These are phyloP conservation scores for Pogona vitticeps DNA, from an alignment of 2,113 vertebrate species.

Conservation along the genomic window DNA sequence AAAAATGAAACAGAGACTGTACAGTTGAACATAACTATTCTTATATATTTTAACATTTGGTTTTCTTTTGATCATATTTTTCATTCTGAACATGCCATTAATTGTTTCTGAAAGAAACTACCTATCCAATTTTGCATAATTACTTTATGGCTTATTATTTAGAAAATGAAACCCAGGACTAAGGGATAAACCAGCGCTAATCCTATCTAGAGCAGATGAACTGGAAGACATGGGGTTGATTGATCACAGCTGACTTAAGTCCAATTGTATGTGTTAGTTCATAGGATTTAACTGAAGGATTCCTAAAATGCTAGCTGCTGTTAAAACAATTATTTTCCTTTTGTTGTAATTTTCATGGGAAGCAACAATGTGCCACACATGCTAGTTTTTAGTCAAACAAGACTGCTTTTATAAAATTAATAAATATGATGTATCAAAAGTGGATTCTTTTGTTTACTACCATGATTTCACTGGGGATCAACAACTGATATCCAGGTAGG, in stretches of 20 bases:
- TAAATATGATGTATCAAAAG: not conserved
- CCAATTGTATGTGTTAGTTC: no score
- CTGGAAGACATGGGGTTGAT: no score
- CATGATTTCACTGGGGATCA: not conserved
- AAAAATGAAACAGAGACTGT: not conserved
- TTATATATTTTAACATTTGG: not conserved
- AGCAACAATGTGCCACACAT: not conserved
- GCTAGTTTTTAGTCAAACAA: not conserved
- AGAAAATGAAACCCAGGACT: not conserved
- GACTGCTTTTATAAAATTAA: not conserved
- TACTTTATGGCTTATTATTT: not conserved
- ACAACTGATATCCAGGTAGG: not conserved
- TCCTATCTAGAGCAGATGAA: no score
- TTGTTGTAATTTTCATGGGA: not conserved
- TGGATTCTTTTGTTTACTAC: not conserved
- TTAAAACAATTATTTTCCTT: no score
- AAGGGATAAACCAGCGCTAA: not conserved
- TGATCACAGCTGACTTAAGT: no score
- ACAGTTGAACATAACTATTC: not conserved
- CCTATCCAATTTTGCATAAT: not conserved
- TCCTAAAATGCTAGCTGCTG: not conserved
- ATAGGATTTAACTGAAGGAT: no score
- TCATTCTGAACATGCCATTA: not conserved
- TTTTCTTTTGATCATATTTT: not conserved
- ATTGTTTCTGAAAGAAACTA: not conserved